Evolutionary conservation across 2,797 vertebrate genomes (phyloP).

Genomic region (Halcyon leucocephala): DNA sequence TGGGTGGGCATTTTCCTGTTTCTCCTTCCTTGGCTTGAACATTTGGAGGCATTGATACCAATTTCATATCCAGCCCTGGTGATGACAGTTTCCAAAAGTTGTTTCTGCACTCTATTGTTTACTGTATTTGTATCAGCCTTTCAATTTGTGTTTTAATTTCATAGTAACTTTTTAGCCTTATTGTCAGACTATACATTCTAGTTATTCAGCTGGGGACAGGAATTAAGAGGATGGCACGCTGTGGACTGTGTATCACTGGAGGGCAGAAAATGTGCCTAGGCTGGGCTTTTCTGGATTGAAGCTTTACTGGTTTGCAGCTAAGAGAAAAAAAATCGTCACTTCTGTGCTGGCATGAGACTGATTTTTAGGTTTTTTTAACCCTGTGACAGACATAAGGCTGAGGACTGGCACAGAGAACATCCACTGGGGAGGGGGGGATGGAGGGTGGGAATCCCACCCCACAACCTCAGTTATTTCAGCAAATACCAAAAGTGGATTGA

Average conservation of each 20-base stretch:
- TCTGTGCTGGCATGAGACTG: not conserved
- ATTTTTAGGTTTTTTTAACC: slow-evolving; percentile 10
- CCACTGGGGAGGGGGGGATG: not conserved
- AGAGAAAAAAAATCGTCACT: not conserved
- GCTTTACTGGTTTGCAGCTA: not conserved
- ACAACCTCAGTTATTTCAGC: slow-evolving; percentile 51
- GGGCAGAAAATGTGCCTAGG: not conserved
- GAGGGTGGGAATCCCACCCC: not conserved
- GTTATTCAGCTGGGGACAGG: not conserved
- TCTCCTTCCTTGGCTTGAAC: not conserved
- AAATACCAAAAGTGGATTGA: slow-evolving; percentile 55
- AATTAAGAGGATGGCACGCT: not conserved
- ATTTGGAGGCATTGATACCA: not conserved
- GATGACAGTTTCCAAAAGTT: not conserved
- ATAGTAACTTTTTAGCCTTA: not conserved
- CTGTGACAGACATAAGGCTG: not conserved
- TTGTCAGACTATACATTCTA: not conserved
- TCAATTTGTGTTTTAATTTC: not conserved
- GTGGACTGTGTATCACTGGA: not conserved
- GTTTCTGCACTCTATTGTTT: not conserved
- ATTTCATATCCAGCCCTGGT: not conserved
- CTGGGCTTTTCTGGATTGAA: not conserved
- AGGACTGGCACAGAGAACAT: slow-evolving; percentile 27
- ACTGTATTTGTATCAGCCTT: not conserved
- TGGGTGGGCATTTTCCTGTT: not conserved